Evolutionary conservation across 2,888 invertebrate species (phyloP).

Genomic region (Proisotoma minuta): DNA sequence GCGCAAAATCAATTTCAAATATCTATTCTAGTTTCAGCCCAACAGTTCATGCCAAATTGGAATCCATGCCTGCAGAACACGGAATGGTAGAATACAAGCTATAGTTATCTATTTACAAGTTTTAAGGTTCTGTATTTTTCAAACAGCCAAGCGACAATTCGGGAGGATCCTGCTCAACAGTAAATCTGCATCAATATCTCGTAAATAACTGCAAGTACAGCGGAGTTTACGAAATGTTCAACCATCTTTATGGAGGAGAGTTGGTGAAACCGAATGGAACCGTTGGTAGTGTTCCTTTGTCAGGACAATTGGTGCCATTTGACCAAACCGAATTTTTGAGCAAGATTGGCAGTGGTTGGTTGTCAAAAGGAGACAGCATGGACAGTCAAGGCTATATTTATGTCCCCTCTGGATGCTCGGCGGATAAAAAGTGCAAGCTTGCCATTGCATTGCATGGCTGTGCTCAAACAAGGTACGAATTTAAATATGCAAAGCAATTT

Average conservation of each 20-base stretch:
- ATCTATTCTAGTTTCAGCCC: slow-evolving; percentile 29
- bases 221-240: slow-evolving; percentile 48
- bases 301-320: slow-evolving; percentile 38
- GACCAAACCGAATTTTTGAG: slow-evolving; percentile 43
- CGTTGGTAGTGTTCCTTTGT: slow-evolving; percentile 24
- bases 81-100: slow-evolving; percentile 29
- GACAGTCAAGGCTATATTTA: slow-evolving; percentile 40
- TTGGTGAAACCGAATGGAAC: slow-evolving; percentile 34
- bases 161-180: slow-evolving; percentile 44
- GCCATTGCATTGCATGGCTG: slow-evolving; percentile 46
- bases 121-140: slow-evolving; percentile 2
- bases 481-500: background rate
- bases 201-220: slow-evolving; percentile 49
- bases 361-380: slow-evolving; percentile 33
- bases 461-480: slow-evolving; percentile 37
- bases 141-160: slow-evolving; percentile 48
- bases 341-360: background rate
- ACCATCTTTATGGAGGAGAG: slow-evolving; percentile 47
- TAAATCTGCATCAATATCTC: slow-evolving; percentile 39
- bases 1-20: slow-evolving; percentile 19
- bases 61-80: slow-evolving; percentile 26
- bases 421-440: slow-evolving; percentile 28
- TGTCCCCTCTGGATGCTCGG: slow-evolving; percentile 40
- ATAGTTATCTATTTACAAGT: background rate
- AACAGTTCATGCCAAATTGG: slow-evolving; percentile 15